Percentiles rank a stretch among this genome's conserved stretches.
Conservation (phyloP, 2,797 vertebrate species). For the Remorina albescens region DNA sequence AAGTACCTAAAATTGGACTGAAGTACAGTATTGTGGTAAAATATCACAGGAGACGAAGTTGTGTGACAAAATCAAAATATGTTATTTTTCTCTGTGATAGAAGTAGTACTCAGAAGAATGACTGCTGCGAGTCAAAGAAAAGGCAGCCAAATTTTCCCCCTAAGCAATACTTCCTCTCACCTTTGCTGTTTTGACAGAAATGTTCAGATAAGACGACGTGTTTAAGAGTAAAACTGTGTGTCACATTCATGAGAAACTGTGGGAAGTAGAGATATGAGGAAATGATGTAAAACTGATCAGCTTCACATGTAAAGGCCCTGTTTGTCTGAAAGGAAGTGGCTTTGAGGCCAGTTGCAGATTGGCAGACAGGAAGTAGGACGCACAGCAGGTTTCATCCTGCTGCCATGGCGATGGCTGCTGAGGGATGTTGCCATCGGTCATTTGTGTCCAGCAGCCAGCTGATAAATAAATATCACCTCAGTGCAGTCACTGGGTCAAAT, state of each 20-base stretch:
- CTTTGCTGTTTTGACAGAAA: neutral
- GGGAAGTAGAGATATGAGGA: slow-evolving; percentile 52
- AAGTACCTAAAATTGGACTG: too few species aligned
- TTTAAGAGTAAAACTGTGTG: slow-evolving; percentile 14
- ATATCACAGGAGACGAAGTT: too few species aligned
- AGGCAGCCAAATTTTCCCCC: too few species aligned
- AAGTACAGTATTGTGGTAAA: too few species aligned
- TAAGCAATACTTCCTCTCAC: neutral
- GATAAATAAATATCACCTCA: slow-evolving; percentile 38
- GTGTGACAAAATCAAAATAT: too few species aligned
- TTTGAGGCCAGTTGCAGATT: slow-evolving; percentile 82
- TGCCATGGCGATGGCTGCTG: slow-evolving; percentile 69
- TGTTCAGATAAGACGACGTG: neutral
- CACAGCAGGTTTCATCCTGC: slow-evolving; percentile 71
- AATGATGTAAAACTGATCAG: slow-evolving; percentile 62
- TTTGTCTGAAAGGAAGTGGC: slow-evolving; percentile 85
- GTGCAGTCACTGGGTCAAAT: neutral
- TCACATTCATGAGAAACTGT: slow-evolving; percentile 47
- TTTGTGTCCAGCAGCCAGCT: slow-evolving; percentile 40
- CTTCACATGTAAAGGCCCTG: slow-evolving; percentile 49
- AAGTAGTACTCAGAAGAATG: too few species aligned
- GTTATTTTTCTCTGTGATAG: too few species aligned
- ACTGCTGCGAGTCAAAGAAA: too few species aligned
- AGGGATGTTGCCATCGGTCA: slow-evolving; percentile 62
- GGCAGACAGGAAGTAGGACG: slow-evolving; percentile 85